Conservation (phyloP, 2,888 invertebrate genomes). For the Lacanobia wlatinum region DNA sequence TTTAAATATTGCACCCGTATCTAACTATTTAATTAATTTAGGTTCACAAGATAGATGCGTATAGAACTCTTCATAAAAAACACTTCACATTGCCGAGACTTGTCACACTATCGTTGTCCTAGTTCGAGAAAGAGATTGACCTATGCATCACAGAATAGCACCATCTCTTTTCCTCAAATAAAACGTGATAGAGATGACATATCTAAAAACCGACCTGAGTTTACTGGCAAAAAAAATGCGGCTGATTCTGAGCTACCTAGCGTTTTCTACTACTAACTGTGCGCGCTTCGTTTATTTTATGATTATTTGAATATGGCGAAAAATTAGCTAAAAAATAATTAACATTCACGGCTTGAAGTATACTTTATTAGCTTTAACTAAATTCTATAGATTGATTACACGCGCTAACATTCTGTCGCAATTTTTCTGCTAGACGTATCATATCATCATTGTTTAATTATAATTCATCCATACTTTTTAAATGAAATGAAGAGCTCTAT, state of each 20-base stretch:
- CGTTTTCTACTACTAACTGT: not conserved
- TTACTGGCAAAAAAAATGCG: not conserved
- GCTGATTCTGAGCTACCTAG: not conserved
- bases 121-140: conserved; percentile 6
- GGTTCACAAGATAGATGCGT: conserved; percentile 29
- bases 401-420: not conserved
- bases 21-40: conserved; percentile 55
- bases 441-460: not conserved
- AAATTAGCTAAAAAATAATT: conserved; percentile 5
- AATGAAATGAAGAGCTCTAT: conserved; percentile 25
- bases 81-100: not conserved
- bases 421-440: not conserved
- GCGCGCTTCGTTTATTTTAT: not conserved
- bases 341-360: not conserved
- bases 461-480: not conserved
- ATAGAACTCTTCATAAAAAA: conserved; percentile 34
- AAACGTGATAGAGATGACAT: not conserved
- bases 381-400: not conserved
- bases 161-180: conserved; percentile 14
- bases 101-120: not conserved
- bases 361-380: not conserved
- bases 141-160: not conserved
- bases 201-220: not conserved
- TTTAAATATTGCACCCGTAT: conserved; percentile 65
- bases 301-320: not conserved